These are phyloP conservation scores for Heterotilapia buettikoferi DNA, from an alignment of 2,113 vertebrate species.

Conservation along the genomic window DNA sequence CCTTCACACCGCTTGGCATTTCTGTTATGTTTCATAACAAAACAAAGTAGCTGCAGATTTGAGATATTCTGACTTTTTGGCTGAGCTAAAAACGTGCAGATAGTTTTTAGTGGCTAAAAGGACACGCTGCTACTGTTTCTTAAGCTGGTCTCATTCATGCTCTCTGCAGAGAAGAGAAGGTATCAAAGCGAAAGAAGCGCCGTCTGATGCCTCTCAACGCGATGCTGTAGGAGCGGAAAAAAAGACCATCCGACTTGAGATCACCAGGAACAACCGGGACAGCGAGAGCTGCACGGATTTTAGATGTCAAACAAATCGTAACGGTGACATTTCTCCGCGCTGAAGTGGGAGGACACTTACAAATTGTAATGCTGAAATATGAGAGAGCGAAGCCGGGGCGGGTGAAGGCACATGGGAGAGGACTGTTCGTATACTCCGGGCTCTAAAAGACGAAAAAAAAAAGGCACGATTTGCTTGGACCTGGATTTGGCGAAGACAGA, in stretches of 20 bases:
- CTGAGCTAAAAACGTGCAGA: not conserved
- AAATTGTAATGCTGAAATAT: constrained; percentile 72
- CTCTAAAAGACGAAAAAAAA: constrained; percentile 26
- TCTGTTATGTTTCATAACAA: not conserved
- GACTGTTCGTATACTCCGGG: constrained; percentile 54
- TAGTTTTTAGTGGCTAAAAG: not conserved
- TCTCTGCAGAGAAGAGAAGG: not conserved
- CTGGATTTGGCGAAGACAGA: constrained; percentile 51
- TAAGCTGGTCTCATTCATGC: not conserved
- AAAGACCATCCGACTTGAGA: constrained; percentile 24
- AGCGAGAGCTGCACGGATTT: not conserved
- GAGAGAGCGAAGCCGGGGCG: constrained; percentile 69
- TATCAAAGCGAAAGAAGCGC: constrained; percentile 31
- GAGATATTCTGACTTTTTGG: not conserved
- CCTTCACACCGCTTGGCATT: too few species aligned
- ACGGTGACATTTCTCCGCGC: constrained; percentile 30
- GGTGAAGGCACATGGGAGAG: constrained; percentile 68
- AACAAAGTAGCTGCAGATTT: not conserved
- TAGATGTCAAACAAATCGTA: constrained; percentile 23
- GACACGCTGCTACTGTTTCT: not conserved
- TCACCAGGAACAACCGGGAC: not conserved
- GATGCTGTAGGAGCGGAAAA: constrained; percentile 7
- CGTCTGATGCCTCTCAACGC: not conserved
- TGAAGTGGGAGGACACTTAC: constrained; percentile 65
- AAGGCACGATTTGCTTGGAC: constrained; percentile 9